Conservation (phyloP, 2,888 invertebrate species). For the Brachyopa scutellaris region DNA sequence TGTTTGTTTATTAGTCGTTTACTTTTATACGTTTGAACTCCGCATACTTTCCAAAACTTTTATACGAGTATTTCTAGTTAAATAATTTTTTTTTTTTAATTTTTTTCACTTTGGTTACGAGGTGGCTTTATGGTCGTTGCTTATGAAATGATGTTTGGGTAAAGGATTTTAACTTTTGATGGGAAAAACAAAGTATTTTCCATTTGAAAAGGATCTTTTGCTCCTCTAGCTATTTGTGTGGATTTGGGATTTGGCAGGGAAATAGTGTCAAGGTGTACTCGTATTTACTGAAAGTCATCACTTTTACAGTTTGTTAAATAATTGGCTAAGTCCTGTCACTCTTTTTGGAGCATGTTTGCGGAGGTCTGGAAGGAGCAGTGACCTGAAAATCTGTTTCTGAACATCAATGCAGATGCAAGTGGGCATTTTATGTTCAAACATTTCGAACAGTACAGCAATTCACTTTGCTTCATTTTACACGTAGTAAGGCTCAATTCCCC, state of each 20-base stretch:
- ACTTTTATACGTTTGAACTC: conserved; percentile 28
- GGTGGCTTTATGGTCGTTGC: conserved; percentile 8
- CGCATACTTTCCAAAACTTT: not conserved
- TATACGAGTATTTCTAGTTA: not conserved
- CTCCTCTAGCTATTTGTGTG: not conserved
- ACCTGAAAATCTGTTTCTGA: too few relatives aligned
- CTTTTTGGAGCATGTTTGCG: too few relatives aligned
- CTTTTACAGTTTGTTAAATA: too few relatives aligned
- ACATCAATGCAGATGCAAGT: too few relatives aligned
- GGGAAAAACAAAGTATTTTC: not conserved
- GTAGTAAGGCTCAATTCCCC: too few relatives aligned
- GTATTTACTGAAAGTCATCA: not conserved
- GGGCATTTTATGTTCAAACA: too few relatives aligned
- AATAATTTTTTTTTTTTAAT: not conserved
- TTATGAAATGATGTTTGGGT: conserved; percentile 20
- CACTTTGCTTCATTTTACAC: too few relatives aligned
- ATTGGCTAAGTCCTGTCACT: too few relatives aligned
- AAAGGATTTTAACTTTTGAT: conserved; percentile 28
- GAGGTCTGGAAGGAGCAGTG: too few relatives aligned
- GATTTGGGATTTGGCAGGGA: too few relatives aligned
- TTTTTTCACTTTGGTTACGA: not conserved
- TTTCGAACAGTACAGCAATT: too few relatives aligned
- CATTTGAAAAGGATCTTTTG: not conserved
- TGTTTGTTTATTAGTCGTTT: conserved; percentile 5
- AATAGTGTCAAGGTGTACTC: too few relatives aligned